Base-by-base conservation (phyloP, 2,888 invertebrate genomes). In the Tipula unca region DNA sequence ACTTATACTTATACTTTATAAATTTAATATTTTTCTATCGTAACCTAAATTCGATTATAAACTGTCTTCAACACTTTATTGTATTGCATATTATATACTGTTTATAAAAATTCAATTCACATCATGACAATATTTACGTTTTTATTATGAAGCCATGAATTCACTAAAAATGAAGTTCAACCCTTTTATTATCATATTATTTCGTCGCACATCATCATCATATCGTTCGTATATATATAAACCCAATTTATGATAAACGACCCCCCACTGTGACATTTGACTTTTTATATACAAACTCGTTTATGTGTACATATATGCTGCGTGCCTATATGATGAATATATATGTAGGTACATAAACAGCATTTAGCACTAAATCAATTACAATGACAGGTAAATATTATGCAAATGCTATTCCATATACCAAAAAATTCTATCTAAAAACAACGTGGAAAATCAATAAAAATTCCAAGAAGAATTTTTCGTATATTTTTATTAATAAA, bases 361-460 rank as follows among this genome's bases (percentile, higher is more conserved):
- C 25, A 69, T 69, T 69, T 69, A 69, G 25, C 25, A 69, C 69
- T 69, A 69, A 69, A 69, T 69, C 69, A 69, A 69, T 69, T 69
- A 69, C 69, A 69, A 69, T 69, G 69, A 69, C 69, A 69, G 69
- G 69, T 69, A 69, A 69, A 69, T 69, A 25, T 69, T 69, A 69
- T 69, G 69, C 69, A 69, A 69, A 69, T 69, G 25, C 3, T 8
- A 69, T 69, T 20, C 20, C 69, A 69, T 69, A 10, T 3, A 69
- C 69, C 69, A 69, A 69, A 69, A 69, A 20, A 25, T 25, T 69
- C 25, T 69, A 69, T 25, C n/a, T 8, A 69, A 69, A 69, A n/a
- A n/a, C n/a, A n/a, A 69, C 25, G 69, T 25, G 69, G 25, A 69
- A 69, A 69, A 69, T 69, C 69, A 69, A 69, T 69, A 69, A 54